Percentiles rank a stretch among this genome's conserved stretches.
phyloP scores from a whole-genome alignment of 2,797 vertebrate genomes.

The Clarias fuscus region DNA sequence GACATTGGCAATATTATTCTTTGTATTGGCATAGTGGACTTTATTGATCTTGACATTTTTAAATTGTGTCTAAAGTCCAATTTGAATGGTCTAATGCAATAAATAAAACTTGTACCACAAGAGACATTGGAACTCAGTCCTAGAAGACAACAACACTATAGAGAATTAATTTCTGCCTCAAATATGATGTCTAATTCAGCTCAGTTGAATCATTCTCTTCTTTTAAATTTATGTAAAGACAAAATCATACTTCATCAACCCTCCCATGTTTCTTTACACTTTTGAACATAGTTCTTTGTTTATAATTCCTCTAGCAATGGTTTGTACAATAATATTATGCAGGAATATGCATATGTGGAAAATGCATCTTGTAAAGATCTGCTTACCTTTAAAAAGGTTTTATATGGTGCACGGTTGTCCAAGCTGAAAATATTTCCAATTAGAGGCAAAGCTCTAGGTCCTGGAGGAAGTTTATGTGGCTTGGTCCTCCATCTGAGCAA shows the following conservation, averaged over 20 bases:
- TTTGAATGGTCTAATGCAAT: too few species aligned
- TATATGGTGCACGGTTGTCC: conserved; percentile 62
- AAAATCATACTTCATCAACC: neutral
- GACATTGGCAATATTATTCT: too few species aligned
- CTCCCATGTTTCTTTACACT: neutral
- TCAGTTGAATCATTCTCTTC: neutral
- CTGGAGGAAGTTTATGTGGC: conserved; percentile 62
- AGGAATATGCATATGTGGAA: too few species aligned
- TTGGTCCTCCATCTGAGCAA: conserved; percentile 47
- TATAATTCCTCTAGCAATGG: too few species aligned
- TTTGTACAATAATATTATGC: too few species aligned
- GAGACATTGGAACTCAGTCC: too few species aligned
- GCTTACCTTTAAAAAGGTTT: conserved; percentile 65
- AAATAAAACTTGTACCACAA: too few species aligned
- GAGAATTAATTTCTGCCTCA: neutral
- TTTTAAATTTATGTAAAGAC: neutral
- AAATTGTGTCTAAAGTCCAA: too few species aligned
- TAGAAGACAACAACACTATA: too few species aligned
- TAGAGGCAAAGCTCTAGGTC: conserved; percentile 65
- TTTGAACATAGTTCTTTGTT: neutral
- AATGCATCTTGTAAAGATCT: neutral
- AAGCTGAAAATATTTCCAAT: conserved; percentile 67
- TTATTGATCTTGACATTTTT: too few species aligned
- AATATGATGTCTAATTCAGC: neutral
- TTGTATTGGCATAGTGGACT: too few species aligned